Percentiles rank a stretch among this genome's conserved stretches.
Evolutionary conservation across 2,113 vertebrate genomes (phyloP).

Genomic region (Paedocypris sp.): DNA sequence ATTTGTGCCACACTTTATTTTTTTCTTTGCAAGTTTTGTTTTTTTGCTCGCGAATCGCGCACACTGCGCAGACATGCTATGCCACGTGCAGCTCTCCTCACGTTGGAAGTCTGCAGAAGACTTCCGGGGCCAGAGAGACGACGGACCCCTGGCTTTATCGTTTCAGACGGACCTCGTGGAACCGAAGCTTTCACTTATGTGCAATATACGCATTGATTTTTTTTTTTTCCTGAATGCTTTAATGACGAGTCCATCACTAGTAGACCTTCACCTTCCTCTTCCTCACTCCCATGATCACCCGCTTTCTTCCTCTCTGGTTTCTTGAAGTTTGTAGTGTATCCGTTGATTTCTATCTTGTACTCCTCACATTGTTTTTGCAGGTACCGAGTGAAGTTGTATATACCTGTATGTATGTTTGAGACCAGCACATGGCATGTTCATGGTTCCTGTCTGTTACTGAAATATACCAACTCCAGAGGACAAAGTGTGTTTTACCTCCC

Average conservation of each 20-base stretch:
- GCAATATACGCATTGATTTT: conserved; percentile 99
- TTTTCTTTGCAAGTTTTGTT: conserved; percentile 49
- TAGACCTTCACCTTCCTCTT: conserved; percentile 61
- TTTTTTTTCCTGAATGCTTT: conserved; percentile 77
- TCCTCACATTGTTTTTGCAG: conserved; percentile 93
- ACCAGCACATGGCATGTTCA: conserved; percentile 87
- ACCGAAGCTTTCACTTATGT: conserved; percentile 91
- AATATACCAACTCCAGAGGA: conserved; percentile 79
- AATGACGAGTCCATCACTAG: conserved; percentile 72
- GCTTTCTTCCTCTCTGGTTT: conserved; percentile 29
- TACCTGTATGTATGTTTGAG: conserved; percentile 76
- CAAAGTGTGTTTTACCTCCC: conserved; percentile 74
- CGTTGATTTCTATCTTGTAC: conserved; percentile 72
- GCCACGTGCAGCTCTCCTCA: background rate
- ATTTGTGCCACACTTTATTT: conserved; percentile 77
- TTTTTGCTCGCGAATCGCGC: conserved; percentile 30
- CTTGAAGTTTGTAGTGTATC: conserved; percentile 79
- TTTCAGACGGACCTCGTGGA: conserved; percentile 73
- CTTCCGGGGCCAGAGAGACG: background rate
- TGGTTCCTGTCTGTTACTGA: conserved; percentile 84
- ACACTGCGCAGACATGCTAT: conserved; percentile 7
- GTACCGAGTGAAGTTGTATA: conserved; percentile 97
- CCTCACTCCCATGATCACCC: conserved; percentile 60
- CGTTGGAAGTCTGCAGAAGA: no score
- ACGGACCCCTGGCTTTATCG: conserved; percentile 49